Evolutionary conservation across 2,113 vertebrate genomes (phyloP), one percentile per base, ranked within the genome.

Genomic region (Nothocercus nigrocapillus): DNA sequence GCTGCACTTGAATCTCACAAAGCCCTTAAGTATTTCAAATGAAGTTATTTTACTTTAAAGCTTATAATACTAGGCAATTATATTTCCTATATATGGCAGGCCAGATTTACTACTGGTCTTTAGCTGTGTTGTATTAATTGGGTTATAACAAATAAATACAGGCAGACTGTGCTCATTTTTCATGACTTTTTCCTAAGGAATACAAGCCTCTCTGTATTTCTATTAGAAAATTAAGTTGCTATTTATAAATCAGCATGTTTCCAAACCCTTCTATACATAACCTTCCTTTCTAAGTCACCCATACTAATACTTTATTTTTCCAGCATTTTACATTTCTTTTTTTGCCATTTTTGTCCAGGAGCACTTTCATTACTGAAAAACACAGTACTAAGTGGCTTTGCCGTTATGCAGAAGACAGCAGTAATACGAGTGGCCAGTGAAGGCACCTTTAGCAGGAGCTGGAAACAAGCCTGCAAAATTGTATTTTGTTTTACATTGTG

Each of bases 21-120:
- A 92, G 75, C 74, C 85, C 91, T 58, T 80, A 94, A 85, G 81
- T 92, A 96, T 89, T 96, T 82, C 54, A 96, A 96, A 97, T 91
- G 81, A 96, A 96, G 88, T 91, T 90, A 92, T 93, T 94, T 92
- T 79, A 93, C 77, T 95, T 92, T 89, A 97, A 95, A 95, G 91
- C 91, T 76, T 79, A 49, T 72, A 95, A 89, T 53, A 85, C 56
- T 38, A 89, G 81, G 77, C 91, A 96, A 93, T 95, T 95, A 75
- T 42, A 66, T 72, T 76, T 89, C 81, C 74, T 92, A 63, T 56
- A 90, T 47, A 83, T 32, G 69, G 73, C 47, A 53, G 34, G 49
- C 69, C 51, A 51, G 49, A 72, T 72, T 72, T 53, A 53, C 69
- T 47, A 53, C 25, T 53, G 69, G 69, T 72, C 49, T 30, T 70